Evolutionary conservation across 1,140 invertebrate species (phyloP).

Genomic region (Helicoverpa zea): DNA sequence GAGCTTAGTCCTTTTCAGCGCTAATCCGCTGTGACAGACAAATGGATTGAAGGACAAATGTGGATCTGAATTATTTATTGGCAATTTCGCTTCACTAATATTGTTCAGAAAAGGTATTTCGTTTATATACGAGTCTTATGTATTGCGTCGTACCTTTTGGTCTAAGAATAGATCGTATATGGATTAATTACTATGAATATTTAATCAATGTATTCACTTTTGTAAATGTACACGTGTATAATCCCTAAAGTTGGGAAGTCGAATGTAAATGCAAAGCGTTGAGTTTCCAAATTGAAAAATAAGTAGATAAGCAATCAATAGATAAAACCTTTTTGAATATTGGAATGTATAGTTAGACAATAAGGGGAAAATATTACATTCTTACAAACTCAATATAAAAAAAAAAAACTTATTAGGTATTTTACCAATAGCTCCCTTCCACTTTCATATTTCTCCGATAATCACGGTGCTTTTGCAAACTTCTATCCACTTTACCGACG

Average conservation of each 20-base stretch:
- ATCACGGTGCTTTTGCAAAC: slow-evolving; percentile 18
- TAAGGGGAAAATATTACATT: not conserved
- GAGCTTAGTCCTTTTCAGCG: slow-evolving; percentile 37
- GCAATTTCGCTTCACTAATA: slow-evolving; percentile 30
- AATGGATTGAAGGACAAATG: slow-evolving; percentile 32
- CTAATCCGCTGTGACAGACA: slow-evolving; percentile 40
- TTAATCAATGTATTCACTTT: too few species aligned
- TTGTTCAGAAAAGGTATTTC: slow-evolving; percentile 22
- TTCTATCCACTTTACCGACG: slow-evolving; percentile 38
- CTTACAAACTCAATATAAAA: slow-evolving; percentile 1
- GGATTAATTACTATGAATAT: not conserved
- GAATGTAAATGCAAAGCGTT: too few species aligned
- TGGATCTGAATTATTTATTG: slow-evolving; percentile 42
- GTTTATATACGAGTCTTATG: not conserved
- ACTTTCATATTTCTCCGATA: slow-evolving; percentile 20
- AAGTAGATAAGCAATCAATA: too few species aligned
- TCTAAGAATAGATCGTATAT: slow-evolving; percentile 1
- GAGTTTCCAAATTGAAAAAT: too few species aligned
- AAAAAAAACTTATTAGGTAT: slow-evolving; percentile 4
- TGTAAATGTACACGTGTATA: not conserved
- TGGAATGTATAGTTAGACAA: not conserved
- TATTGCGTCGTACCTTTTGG: not conserved
- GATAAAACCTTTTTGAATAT: too few species aligned
- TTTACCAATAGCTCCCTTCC: slow-evolving; percentile 5
- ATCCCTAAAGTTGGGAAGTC: too few species aligned